A percentile compares a stretch with the other conserved stretches of the same genome.
Evolutionary conservation across 1,140 invertebrate species (phyloP).

Genomic region (Cheumatopsyche charites): DNA sequence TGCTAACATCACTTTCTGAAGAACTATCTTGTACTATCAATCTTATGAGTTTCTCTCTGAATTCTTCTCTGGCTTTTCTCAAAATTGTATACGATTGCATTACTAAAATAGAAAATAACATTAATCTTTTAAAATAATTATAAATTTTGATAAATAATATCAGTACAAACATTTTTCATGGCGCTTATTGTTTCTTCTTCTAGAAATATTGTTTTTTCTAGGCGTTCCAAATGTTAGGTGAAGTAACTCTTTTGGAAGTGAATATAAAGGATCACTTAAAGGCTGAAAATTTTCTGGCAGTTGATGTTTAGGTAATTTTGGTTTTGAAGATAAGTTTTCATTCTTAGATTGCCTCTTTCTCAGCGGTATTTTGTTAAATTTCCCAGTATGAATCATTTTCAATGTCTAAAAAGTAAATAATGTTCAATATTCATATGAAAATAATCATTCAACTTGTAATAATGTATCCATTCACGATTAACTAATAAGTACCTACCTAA

Average conservation of each 20-base stretch:
- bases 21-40: constrained; percentile 67
- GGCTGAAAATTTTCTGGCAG: constrained; percentile 63
- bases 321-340: constrained; percentile 52
- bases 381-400: constrained; percentile 45
- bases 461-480: too few relatives aligned
- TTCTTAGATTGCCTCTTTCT: constrained; percentile 52
- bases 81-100: constrained; percentile 69
- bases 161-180: constrained; percentile 38
- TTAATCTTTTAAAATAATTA: constrained; percentile 9
- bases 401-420: constrained; percentile 1
- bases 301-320: constrained; percentile 59
- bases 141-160: background rate
- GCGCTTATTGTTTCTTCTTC: constrained; percentile 17
- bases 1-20: constrained; percentile 53
- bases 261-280: constrained; percentile 60
- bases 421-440: too few relatives aligned
- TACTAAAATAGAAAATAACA: constrained; percentile 50
- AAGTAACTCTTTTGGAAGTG: constrained; percentile 61
- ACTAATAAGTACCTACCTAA: too few relatives aligned
- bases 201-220: constrained; percentile 8
- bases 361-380: constrained; percentile 48
- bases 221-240: constrained; percentile 28
- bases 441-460: too few relatives aligned
- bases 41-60: constrained; percentile 77
- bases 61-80: constrained; percentile 79